phyloP scores from a whole-genome alignment of 1,140 invertebrate species.

The Pseudomyrmex sp. region DNA sequence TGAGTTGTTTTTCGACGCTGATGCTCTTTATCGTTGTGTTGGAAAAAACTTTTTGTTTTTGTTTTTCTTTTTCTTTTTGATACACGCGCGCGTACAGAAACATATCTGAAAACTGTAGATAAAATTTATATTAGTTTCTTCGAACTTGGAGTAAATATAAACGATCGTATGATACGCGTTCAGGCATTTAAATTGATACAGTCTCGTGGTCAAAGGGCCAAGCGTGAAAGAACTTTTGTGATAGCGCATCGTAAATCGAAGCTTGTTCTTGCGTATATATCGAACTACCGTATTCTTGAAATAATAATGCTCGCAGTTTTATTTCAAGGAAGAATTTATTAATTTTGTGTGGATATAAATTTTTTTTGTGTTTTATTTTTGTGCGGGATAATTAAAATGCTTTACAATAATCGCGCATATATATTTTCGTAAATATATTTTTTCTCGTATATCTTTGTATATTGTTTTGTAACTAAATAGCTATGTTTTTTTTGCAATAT shows the following conservation, averaged over 20 bases:
- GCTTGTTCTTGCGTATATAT: background rate
- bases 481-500: background rate
- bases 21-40: too few species aligned
- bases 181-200: constrained; percentile 32
- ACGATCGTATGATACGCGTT: background rate
- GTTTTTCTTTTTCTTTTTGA: background rate
- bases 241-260: constrained; percentile 19
- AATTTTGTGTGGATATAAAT: constrained; percentile 1
- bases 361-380: background rate
- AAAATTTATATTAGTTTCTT: constrained; percentile 44
- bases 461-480: background rate
- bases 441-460: background rate
- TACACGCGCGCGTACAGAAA: too few species aligned
- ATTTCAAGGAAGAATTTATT: background rate
- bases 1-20: background rate
- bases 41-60: too few species aligned
- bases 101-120: constrained; percentile 6
- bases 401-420: background rate
- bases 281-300: background rate
- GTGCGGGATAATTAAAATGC: too few species aligned
- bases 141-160: constrained; percentile 21
- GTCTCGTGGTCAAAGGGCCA: constrained; percentile 32
- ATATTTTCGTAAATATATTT: constrained; percentile 1
- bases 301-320: background rate
- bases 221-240: constrained; percentile 14